Evolutionary conservation across 2,797 vertebrate genomes (phyloP).

Genomic region (Epinephelus awoara): DNA sequence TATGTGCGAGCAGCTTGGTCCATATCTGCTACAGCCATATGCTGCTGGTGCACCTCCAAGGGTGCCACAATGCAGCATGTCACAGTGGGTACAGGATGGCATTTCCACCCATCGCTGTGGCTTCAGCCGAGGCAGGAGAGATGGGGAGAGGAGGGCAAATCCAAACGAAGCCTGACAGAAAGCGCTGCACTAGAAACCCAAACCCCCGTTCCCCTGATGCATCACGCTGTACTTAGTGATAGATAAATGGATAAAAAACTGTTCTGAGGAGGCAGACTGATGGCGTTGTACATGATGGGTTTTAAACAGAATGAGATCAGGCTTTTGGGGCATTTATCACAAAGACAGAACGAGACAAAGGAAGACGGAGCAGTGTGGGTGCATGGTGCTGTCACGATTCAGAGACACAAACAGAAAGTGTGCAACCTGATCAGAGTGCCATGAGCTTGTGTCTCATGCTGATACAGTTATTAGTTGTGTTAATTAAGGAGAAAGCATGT

Average conservation of each 20-base stretch:
- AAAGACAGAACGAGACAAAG: constrained; percentile 16
- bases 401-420: not conserved
- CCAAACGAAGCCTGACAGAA: constrained; percentile 36
- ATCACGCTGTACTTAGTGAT: not conserved
- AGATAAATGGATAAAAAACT: constrained; percentile 23
- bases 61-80: constrained; percentile 44
- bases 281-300: not conserved
- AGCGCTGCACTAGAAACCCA: constrained; percentile 6
- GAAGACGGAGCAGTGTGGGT: constrained; percentile 10
- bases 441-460: not conserved
- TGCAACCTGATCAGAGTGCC: not conserved
- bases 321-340: constrained; percentile 7
- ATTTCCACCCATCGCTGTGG: constrained; percentile 18
- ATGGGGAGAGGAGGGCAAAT: constrained; percentile 28
- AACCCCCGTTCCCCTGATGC: constrained; percentile 9
- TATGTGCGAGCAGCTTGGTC: constrained; percentile 22
- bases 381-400: constrained; percentile 26
- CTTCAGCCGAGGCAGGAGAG: constrained; percentile 20
- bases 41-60: constrained; percentile 40
- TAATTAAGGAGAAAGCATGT: constrained; percentile 5
- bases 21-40: constrained; percentile 53
- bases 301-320: not conserved
- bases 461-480: not conserved
- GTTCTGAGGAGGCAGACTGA: not conserved
- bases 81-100: constrained; percentile 24